Evolutionary conservation across 1,140 invertebrate genomes (phyloP), one percentile per base, ranked within the genome.

Genomic region (Drosophila triauraria): DNA sequence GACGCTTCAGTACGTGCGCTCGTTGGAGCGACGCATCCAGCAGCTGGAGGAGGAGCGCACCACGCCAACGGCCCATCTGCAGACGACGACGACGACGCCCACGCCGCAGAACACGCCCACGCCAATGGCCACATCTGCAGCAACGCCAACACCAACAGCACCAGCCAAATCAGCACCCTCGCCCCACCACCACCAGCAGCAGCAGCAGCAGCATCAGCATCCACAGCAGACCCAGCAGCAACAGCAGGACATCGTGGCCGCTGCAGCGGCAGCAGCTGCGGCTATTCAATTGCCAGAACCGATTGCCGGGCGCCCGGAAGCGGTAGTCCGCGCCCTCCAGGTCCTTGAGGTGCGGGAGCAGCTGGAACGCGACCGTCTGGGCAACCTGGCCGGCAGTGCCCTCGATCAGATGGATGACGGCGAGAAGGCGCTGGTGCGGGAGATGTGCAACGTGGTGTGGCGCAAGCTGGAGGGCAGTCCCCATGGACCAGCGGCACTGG

Each of bases 381-480:
- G 93, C 30, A 82, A 84, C 71, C 53, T 94, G 59, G 75, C 88
- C 7, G 91, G 91, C 17, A 81, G 78, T 40, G 83, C 87, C 7
- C 64, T 91, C 17, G 95, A 95, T 50, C 94, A 96, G 76, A 95
- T 98, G 92, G 97, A 97, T 85, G 96, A 98, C 77, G 96, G 97
- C 8, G 98, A 99, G 92, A 98, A 98, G 92, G 98, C 98, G 12
- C 94, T 99, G 57, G 97, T 99, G 27, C 95, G 97, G 78, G 98
- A 99, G 94, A 99, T 99, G 98, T 99, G 98, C 93, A 99, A 99
- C 94, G 98, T 99, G 17, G 94, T 95, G 17, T 95, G 94, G 94
- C 94, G 94, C 32, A 95, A 95, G 82, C 76, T 95, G 27, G 94
- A 95, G 80, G 94, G 94, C 10, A 93, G 93, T 35, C 94, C 94